A percentile compares a stretch with the other conserved stretches of the same genome.
phyloP scores from a whole-genome alignment of 2,797 vertebrate species.

The Mus spretus region DNA sequence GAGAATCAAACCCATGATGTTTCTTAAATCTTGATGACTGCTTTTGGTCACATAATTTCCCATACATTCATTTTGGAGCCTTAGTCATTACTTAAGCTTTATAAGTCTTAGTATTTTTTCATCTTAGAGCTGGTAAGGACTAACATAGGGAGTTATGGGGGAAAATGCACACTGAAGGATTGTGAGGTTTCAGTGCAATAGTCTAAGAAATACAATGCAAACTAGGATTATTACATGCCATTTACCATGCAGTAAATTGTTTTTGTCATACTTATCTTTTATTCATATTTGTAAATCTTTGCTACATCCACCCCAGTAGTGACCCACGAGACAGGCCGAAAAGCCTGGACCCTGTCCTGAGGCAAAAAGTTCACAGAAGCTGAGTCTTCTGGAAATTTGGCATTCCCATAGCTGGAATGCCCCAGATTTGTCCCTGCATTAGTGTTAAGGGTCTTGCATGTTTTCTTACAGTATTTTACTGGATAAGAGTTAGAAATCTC shows the following conservation, averaged over 20 bases:
- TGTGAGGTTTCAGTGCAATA: background rate
- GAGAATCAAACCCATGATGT: background rate
- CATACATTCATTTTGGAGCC: background rate
- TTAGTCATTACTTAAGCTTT: background rate
- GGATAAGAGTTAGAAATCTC: too few species aligned
- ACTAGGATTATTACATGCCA: too few species aligned
- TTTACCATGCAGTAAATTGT: background rate
- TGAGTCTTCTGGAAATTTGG: too few species aligned
- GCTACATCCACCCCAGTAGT: too few species aligned
- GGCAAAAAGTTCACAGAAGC: too few species aligned
- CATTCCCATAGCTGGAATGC: too few species aligned
- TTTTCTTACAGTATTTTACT: too few species aligned
- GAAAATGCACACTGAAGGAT: background rate
- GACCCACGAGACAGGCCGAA: too few species aligned
- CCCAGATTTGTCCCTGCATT: too few species aligned
- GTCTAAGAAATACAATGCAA: background rate
- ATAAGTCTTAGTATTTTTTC: background rate
- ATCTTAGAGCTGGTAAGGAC: background rate
- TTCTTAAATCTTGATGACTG: background rate
- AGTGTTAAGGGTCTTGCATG: too few species aligned
- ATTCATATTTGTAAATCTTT: background rate
- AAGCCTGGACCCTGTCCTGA: too few species aligned
- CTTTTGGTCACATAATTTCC: slow-evolving; percentile 8
- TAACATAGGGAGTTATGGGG: background rate
- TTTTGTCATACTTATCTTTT: background rate